Evolutionary conservation across 2,888 invertebrate genomes (phyloP).

Genomic region (Calameuta idolon): DNA sequence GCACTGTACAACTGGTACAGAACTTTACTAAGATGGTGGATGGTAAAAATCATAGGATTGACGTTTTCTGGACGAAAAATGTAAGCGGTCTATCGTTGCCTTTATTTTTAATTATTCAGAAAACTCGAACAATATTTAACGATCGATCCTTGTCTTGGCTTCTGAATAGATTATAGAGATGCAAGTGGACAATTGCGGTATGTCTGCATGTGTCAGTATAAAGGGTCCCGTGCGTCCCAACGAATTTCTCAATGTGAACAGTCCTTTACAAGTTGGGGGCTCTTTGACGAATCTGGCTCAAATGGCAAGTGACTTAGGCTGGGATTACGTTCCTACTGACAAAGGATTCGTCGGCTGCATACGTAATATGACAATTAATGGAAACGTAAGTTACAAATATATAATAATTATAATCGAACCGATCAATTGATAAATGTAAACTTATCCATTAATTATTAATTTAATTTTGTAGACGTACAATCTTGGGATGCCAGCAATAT

Average conservation of each 20-base stretch:
- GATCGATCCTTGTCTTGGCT: not conserved
- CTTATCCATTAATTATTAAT: not conserved
- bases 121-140: not conserved
- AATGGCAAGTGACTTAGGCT: constrained; percentile 74
- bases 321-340: constrained; percentile 78
- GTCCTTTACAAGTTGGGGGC: constrained; percentile 89
- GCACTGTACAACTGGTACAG: constrained; percentile 77
- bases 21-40: constrained; percentile 81
- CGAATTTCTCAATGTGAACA: constrained; percentile 84
- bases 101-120: not conserved
- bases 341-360: constrained; percentile 90
- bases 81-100: constrained; percentile 49
- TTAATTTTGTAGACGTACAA: constrained; percentile 80
- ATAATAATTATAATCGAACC: not conserved
- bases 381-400: constrained; percentile 68
- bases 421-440: not conserved
- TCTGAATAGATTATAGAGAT: constrained; percentile 74
- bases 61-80: constrained; percentile 70
- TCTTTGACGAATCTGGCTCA: constrained; percentile 75
- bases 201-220: constrained; percentile 78
- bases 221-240: constrained; percentile 79
- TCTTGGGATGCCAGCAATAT: constrained; percentile 83
- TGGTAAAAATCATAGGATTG: constrained; percentile 88
- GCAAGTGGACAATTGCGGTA: constrained; percentile 81
- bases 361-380: constrained; percentile 89